Evolutionary conservation across 2,113 vertebrate genomes (phyloP).

Genomic region (Proteles cristata): DNA sequence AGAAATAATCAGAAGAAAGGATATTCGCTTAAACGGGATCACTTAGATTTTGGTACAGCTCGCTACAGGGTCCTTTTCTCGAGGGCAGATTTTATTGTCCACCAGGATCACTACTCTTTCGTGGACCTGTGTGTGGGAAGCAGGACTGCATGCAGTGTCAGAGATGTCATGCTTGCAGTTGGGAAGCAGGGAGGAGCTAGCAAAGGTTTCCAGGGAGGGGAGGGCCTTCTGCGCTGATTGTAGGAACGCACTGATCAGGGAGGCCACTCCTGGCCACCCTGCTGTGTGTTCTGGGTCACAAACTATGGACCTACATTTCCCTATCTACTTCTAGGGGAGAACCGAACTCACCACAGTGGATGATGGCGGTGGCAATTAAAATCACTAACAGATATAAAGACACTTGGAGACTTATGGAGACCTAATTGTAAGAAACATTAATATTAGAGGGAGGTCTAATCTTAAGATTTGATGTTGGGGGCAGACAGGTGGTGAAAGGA

Average conservation of each 20-base stretch:
- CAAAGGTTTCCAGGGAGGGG: neutral
- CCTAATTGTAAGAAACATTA: neutral
- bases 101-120: neutral
- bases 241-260: rapidly evolving
- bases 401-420: neutral
- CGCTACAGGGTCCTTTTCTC: neutral
- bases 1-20: neutral
- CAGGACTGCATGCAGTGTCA: too few relatives aligned
- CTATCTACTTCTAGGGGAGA: neutral
- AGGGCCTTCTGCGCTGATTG: neutral
- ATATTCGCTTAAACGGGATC: neutral
- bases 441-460: neutral
- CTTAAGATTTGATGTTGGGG: neutral
- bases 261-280: neutral
- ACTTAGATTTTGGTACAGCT: neutral
- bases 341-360: neutral
- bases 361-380: neutral
- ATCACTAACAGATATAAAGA: neutral
- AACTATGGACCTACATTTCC: neutral
- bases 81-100: neutral
- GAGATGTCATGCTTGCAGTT: neutral
- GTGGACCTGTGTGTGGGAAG: neutral
- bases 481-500: neutral
- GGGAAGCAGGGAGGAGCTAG: neutral
- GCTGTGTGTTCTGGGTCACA: neutral